Conservation (phyloP, 2,113 vertebrate species). For the Cynocephalus volans region DNA sequence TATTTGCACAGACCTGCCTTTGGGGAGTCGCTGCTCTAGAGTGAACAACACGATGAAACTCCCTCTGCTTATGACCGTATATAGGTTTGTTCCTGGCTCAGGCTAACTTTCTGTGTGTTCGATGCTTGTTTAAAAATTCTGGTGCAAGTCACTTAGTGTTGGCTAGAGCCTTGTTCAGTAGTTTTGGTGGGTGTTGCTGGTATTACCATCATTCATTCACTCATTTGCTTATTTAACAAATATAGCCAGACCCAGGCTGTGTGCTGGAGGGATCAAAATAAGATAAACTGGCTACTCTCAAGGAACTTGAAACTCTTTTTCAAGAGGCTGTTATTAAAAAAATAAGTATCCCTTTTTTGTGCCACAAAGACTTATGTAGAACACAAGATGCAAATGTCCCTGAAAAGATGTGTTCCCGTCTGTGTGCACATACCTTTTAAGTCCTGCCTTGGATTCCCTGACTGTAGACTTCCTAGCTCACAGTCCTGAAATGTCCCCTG, state of each 20-base stretch:
- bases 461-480: neutral
- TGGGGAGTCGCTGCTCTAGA: neutral
- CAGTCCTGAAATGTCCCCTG: neutral
- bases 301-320: neutral
- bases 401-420: neutral
- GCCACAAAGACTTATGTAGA: neutral
- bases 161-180: neutral
- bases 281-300: neutral
- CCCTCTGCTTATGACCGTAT: neutral
- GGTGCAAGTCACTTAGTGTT: neutral
- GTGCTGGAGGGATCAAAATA: neutral
- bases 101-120: neutral
- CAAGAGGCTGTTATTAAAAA: neutral
- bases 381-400: neutral
- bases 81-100: neutral
- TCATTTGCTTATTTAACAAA: conserved; percentile 53
- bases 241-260: neutral
- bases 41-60: neutral
- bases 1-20: neutral
- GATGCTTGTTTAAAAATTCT: neutral
- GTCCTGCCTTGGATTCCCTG: neutral
- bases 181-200: neutral
- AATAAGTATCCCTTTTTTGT: neutral
- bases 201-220: neutral
- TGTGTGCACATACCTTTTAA: fast-evolving